Conservation (phyloP, 2,113 vertebrate genomes). For the Brachyistius frenatus region DNA sequence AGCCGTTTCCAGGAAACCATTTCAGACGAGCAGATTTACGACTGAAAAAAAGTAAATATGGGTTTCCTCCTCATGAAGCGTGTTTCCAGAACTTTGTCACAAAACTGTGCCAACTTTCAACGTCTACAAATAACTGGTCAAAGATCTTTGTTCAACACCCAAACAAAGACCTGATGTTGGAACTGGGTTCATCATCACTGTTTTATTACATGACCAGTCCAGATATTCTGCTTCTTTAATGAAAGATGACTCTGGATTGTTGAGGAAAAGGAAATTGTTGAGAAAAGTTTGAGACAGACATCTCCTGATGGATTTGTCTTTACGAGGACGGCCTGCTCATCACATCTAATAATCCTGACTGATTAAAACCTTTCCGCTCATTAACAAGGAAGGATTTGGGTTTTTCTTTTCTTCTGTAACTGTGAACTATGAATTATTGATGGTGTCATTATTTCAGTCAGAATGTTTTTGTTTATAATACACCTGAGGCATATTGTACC, state of each 20-base stretch:
- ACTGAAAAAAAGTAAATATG: not conserved
- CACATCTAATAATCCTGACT: too few relatives aligned
- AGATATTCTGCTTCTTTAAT: too few relatives aligned
- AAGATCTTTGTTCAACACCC: not conserved
- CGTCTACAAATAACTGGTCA: not conserved
- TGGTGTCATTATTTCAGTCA: not conserved
- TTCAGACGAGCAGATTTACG: not conserved
- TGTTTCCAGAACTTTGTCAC: not conserved
- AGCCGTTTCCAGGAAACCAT: not conserved
- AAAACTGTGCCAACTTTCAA: slow-evolving; percentile 1
- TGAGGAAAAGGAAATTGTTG: too few relatives aligned
- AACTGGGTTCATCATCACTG: too few relatives aligned
- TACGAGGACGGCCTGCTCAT: too few relatives aligned
- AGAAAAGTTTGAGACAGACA: too few relatives aligned
- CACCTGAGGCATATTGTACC: too few relatives aligned
- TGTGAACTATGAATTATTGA: not conserved
- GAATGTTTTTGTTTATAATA: not conserved
- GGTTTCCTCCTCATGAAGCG: not conserved
- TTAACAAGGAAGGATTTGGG: too few relatives aligned
- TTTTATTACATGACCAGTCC: too few relatives aligned
- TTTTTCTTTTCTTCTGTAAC: not conserved
- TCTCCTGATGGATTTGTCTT: too few relatives aligned
- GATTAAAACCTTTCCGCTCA: too few relatives aligned
- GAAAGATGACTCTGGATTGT: too few relatives aligned
- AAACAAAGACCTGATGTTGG: not conserved